Conservation (phyloP, 2,888 invertebrate genomes). For the Schizotus pectinicornis region DNA sequence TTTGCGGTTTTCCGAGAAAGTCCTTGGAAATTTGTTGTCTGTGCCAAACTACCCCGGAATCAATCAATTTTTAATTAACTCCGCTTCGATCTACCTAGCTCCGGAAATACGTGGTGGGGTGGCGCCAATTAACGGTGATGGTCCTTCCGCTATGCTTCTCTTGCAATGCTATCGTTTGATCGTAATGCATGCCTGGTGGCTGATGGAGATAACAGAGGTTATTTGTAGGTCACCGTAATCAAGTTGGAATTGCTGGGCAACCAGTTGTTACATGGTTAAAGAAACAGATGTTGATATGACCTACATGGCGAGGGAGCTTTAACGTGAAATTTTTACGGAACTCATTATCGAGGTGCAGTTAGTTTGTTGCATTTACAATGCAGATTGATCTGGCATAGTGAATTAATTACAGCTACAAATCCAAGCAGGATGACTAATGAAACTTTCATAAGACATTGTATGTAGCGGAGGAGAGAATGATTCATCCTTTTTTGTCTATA, state of each 20-base stretch:
- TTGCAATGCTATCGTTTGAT: conserved; percentile 12
- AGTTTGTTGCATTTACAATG: neutral
- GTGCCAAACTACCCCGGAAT: no score
- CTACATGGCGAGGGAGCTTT: conserved; percentile 22
- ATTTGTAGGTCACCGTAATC: conserved; percentile 28
- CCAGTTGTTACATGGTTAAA: conserved; percentile 31
- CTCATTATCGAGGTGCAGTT: neutral
- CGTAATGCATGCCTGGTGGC: conserved; percentile 22
- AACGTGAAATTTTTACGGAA: conserved; percentile 16
- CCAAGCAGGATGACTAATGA: conserved; percentile 2
- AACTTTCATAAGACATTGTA: conserved; percentile 9
- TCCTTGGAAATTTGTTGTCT: no score
- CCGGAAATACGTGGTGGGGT: neutral
- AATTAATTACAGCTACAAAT: conserved; percentile 2
- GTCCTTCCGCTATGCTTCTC: conserved; percentile 13
- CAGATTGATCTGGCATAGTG: conserved; percentile 1
- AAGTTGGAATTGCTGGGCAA: conserved; percentile 25
- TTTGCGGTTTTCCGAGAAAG: no score
- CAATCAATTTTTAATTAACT: no score
- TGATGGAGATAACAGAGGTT: conserved; percentile 27
- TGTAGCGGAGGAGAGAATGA: conserved; percentile 10
- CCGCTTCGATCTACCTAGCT: neutral
- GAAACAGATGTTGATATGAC: conserved; percentile 34
- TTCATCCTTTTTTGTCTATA: neutral
- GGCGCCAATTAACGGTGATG: conserved; percentile 12